phyloP scores from a whole-genome alignment of 2,113 vertebrate species.

The Polypterus bichir region DNA sequence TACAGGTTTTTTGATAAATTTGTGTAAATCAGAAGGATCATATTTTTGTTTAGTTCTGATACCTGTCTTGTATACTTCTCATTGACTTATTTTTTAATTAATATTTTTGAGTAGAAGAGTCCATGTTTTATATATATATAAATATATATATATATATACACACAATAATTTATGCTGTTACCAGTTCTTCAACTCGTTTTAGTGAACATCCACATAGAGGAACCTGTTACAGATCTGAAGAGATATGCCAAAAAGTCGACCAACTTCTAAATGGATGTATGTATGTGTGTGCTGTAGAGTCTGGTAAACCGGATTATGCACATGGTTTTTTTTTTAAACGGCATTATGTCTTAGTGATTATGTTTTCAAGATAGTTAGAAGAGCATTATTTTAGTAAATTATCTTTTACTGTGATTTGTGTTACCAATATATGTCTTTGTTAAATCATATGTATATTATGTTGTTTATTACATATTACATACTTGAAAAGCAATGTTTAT shows the following conservation, averaged over 20 bases:
- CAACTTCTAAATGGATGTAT: not conserved
- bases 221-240: not conserved
- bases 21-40: no score
- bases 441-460: slow-evolving; percentile 10
- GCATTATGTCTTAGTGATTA: slow-evolving; percentile 4
- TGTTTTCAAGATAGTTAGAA: slow-evolving; percentile 9
- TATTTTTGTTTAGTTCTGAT: no score
- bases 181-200: not conserved
- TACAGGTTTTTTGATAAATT: no score
- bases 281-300: not conserved
- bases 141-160: no score
- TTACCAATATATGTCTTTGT: slow-evolving; percentile 14
- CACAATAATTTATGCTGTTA: no score
- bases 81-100: no score
- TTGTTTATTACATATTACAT: slow-evolving; percentile 7
- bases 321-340: slow-evolving; percentile 2
- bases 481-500: slow-evolving; percentile 6
- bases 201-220: no score
- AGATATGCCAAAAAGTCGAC: slow-evolving; percentile 6
- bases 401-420: slow-evolving; percentile 34
- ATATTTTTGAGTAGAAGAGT: no score
- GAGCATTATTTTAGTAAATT: slow-evolving; percentile 39
- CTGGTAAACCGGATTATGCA: not conserved
- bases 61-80: no score
- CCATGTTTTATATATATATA: no score